Evolutionary conservation across 2,113 vertebrate genomes (phyloP).

Genomic region (Hucho hucho): DNA sequence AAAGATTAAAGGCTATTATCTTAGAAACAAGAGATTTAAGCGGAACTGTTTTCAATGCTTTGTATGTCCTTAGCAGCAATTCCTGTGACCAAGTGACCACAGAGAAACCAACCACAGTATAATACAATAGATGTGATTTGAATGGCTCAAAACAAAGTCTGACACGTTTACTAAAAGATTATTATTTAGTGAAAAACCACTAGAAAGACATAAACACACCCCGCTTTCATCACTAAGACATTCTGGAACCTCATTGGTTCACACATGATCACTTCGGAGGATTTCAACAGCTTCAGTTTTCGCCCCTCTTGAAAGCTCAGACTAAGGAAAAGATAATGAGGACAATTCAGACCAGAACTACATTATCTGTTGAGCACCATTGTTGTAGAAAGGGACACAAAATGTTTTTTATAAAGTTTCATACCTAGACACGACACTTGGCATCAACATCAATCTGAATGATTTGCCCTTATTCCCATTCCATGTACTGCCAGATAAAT

Average conservation of each 20-base stretch:
- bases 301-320: slow-evolving; percentile 43
- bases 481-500: neutral
- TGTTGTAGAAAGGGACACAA: neutral
- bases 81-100: slow-evolving; percentile 64
- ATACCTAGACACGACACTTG: neutral
- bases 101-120: slow-evolving; percentile 54
- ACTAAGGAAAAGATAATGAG: slow-evolving; percentile 52
- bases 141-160: slow-evolving; percentile 53
- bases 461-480: neutral
- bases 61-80: slow-evolving; percentile 49
- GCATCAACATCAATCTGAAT: neutral
- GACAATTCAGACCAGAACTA: slow-evolving; percentile 31
- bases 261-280: slow-evolving; percentile 28
- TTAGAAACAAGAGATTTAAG: slow-evolving; percentile 59
- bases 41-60: slow-evolving; percentile 54
- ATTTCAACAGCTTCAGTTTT: slow-evolving; percentile 44
- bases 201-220: slow-evolving; percentile 61
- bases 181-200: slow-evolving; percentile 57
- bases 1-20: slow-evolving; percentile 67
- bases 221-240: slow-evolving; percentile 29
- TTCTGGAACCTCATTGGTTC: neutral
- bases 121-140: slow-evolving; percentile 53
- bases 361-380: neutral
- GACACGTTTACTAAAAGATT: slow-evolving; percentile 56
- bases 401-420: neutral